These are phyloP conservation scores for Lucinisca nassula DNA, from an alignment of 2,888 invertebrate genomes.

Conservation along the genomic window DNA sequence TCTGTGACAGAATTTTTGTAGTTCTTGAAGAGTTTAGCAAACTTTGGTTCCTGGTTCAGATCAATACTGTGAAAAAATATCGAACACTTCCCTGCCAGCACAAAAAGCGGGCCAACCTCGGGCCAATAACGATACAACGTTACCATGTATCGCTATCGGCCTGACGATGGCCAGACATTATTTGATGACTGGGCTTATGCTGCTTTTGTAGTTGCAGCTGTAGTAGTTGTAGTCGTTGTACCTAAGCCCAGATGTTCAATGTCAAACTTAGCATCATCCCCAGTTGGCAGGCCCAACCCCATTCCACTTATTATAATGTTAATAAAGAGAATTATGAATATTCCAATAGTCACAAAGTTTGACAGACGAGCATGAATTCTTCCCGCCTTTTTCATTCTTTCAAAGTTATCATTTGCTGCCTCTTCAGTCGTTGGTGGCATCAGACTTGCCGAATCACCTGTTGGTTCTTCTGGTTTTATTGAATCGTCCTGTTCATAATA, in stretches of 20 bases:
- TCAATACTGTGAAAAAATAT: too few species aligned
- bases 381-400: not conserved
- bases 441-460: not conserved
- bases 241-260: not conserved
- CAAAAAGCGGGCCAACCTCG: too few species aligned
- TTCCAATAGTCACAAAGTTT: not conserved
- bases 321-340: constrained; percentile 29
- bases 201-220: not conserved
- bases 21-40: too few species aligned
- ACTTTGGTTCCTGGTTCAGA: too few species aligned
- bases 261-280: not conserved
- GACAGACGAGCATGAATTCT: not conserved
- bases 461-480: not conserved
- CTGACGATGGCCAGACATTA: too few species aligned
- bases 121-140: too few species aligned
- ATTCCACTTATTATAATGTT: constrained; percentile 34
- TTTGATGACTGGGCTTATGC: too few species aligned
- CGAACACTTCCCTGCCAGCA: too few species aligned
- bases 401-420: not conserved
- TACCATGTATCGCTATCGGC: too few species aligned
- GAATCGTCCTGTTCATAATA: constrained; percentile 10
- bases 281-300: constrained; percentile 13
- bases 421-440: not conserved
- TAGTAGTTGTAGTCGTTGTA: not conserved
- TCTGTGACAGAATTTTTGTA: too few species aligned